phyloP scores from a whole-genome alignment of 2,113 vertebrate species.

The Sinocyclocheilus grahami region DNA sequence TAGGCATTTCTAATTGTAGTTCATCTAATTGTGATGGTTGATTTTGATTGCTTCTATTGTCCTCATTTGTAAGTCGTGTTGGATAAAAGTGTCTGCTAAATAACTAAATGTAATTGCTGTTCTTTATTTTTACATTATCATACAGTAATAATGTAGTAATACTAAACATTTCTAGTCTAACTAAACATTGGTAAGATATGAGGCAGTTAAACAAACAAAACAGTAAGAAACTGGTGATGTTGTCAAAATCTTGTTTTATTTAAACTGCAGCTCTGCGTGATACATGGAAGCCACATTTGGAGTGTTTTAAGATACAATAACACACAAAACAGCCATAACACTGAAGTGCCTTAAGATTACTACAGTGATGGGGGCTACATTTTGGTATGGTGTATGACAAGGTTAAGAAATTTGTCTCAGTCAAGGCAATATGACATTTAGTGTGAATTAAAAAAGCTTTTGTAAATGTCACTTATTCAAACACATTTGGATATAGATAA shows the following conservation, averaged over 20 bases:
- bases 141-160: neutral
- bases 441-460: neutral
- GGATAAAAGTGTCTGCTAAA: too few relatives aligned
- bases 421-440: neutral
- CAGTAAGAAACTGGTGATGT: neutral
- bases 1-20: neutral
- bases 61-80: too few relatives aligned
- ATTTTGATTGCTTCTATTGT: too few relatives aligned
- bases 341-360: constrained; percentile 35
- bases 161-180: neutral
- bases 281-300: constrained; percentile 35
- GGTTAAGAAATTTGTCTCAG: neutral
- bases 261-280: constrained; percentile 27
- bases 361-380: neutral
- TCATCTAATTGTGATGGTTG: neutral
- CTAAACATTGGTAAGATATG: neutral
- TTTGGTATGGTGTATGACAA: constrained; percentile 11
- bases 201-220: neutral
- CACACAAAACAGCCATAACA: constrained; percentile 17
- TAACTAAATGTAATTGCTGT: neutral
- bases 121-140: neutral
- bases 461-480: constrained; percentile 15
- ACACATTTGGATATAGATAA: neutral
- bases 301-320: constrained; percentile 42
- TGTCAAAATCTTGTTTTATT: constrained; percentile 49